A percentile compares a stretch with the other conserved stretches of the same genome.
phyloP scores from a whole-genome alignment of 2,888 invertebrate species.

The Cryptocheilus praepositus region DNA sequence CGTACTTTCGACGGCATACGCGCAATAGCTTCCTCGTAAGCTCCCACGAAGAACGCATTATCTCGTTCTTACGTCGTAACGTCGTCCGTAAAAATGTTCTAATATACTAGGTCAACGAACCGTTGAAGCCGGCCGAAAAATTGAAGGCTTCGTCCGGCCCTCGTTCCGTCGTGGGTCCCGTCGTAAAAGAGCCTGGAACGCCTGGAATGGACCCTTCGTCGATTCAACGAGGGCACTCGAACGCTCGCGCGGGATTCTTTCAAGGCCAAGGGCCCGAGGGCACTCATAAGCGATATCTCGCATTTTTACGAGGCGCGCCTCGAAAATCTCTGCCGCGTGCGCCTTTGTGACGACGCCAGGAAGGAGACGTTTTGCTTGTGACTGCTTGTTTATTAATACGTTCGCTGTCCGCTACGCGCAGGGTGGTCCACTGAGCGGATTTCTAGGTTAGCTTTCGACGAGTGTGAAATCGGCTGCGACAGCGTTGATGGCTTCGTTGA shows the following conservation, averaged over 20 bases:
- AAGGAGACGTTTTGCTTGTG: neutral
- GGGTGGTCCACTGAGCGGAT: neutral
- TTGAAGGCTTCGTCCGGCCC: too few relatives aligned
- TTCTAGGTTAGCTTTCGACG: neutral
- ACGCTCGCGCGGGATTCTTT: constrained; percentile 15
- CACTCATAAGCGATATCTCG: constrained; percentile 36
- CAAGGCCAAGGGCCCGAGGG: constrained; percentile 11
- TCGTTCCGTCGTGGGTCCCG: constrained; percentile 8
- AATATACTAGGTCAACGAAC: too few relatives aligned
- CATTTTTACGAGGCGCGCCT: constrained; percentile 30
- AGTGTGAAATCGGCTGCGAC: neutral
- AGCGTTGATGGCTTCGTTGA: too few relatives aligned
- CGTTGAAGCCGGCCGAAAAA: too few relatives aligned
- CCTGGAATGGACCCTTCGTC: constrained; percentile 41
- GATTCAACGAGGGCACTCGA: constrained; percentile 37
- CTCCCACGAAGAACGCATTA: too few relatives aligned
- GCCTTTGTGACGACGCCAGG: too few relatives aligned
- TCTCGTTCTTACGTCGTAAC: too few relatives aligned
- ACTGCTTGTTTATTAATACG: neutral
- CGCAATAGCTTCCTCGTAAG: too few relatives aligned
- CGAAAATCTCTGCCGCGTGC: constrained; percentile 7
- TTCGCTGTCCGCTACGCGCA: neutral
- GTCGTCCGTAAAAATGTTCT: too few relatives aligned
- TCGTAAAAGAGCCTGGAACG: constrained; percentile 46
- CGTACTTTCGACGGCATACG: too few relatives aligned